A percentile compares a stretch with the other conserved stretches of the same genome.
Conservation (phyloP, 2,797 vertebrate species). For the Acrossocheilus fasciatus region DNA sequence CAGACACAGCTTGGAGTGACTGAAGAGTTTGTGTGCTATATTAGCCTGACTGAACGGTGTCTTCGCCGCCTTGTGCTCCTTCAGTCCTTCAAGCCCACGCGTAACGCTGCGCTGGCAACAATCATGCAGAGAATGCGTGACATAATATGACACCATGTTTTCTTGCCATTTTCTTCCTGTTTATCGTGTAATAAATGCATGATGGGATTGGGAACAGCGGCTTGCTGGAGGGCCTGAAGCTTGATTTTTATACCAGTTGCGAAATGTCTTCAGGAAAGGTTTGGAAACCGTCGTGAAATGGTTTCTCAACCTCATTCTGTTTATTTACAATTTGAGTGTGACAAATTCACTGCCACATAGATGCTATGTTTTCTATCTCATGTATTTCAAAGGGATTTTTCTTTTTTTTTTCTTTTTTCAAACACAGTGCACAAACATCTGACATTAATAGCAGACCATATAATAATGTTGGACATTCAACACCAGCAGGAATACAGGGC, state of each 20-base stretch:
- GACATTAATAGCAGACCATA: not conserved
- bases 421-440: not conserved
- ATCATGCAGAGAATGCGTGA: constrained; percentile 34
- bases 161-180: constrained; percentile 35
- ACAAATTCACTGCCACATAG: constrained; percentile 14
- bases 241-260: constrained; percentile 1
- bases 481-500: not conserved
- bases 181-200: constrained; percentile 41
- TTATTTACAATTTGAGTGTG: constrained; percentile 13
- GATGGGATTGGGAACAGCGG: constrained; percentile 31
- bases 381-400: constrained; percentile 8
- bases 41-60: constrained; percentile 22
- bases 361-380: not conserved
- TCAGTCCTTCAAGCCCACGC: constrained; percentile 41
- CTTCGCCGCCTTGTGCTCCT: constrained; percentile 12
- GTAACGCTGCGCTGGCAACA: constrained; percentile 17
- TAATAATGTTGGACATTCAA: constrained; percentile 32
- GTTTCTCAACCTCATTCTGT: constrained; percentile 25
- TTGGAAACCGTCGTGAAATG: constrained; percentile 8
- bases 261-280: constrained; percentile 23
- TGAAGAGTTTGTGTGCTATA: constrained; percentile 7
- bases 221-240: constrained; percentile 19
- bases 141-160: constrained; percentile 38
- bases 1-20: constrained; percentile 22
- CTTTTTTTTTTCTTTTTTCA: not conserved